Evolutionary conservation across 2,113 vertebrate genomes (phyloP).

Genomic region (Synchiropus splendidus): DNA sequence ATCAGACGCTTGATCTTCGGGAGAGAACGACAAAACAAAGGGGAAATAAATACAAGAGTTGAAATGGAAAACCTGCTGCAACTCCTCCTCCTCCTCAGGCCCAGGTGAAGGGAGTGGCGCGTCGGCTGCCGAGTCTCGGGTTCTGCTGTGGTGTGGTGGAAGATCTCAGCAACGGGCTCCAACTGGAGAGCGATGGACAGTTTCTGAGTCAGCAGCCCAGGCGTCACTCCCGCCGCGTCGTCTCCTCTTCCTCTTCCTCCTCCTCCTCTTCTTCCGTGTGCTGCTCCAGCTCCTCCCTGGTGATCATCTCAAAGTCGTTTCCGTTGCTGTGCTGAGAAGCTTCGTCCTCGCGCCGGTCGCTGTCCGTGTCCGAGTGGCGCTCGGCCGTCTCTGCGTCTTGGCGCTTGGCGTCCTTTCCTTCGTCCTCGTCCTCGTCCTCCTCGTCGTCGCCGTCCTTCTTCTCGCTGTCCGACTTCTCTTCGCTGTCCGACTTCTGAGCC

Average conservation of each 20-base stretch:
- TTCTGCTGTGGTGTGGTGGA: constrained; percentile 14
- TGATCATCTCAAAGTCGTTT: constrained; percentile 99
- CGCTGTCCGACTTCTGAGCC: constrained; percentile 82
- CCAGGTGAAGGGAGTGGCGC: not conserved
- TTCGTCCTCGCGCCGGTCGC: constrained; percentile 90
- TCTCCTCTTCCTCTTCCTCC: constrained; percentile 67
- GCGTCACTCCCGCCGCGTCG: constrained; percentile 42
- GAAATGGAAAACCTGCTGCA: not conserved
- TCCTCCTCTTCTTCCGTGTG: constrained; percentile 86
- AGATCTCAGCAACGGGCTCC: constrained; percentile 14
- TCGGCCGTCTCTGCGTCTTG: constrained; percentile 67
- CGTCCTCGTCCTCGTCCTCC: constrained; percentile 66
- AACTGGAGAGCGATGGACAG: constrained; percentile 29
- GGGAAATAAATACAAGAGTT: no score
- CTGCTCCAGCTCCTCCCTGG: constrained; percentile 96
- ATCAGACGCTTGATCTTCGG: no score
- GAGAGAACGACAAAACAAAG: no score
- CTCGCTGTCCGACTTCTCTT: constrained; percentile 90
- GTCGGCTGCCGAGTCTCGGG: not conserved
- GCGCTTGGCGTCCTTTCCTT: constrained; percentile 23
- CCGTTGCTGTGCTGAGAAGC: constrained; percentile 97
- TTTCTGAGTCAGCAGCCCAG: constrained; percentile 80
- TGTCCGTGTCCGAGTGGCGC: constrained; percentile 89
- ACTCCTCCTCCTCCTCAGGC: not conserved
- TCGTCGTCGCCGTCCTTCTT: constrained; percentile 85